Evolutionary conservation across 2,888 invertebrate species (phyloP).

Genomic region (Prionchulus punctatus): DNA sequence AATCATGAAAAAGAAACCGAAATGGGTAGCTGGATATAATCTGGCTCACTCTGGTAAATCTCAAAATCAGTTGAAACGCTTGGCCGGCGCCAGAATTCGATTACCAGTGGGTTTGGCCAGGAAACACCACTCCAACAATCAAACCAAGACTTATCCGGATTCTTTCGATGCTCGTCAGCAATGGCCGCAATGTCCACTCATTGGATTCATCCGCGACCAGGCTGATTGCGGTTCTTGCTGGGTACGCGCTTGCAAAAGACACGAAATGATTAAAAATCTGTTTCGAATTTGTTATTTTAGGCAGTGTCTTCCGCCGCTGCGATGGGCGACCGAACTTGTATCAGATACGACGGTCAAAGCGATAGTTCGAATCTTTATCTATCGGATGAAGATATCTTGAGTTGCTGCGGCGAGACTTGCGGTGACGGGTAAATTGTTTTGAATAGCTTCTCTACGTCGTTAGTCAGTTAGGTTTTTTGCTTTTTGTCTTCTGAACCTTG

Average conservation of each 20-base stretch:
- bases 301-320: background rate
- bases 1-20: too few relatives aligned
- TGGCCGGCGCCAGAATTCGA: too few relatives aligned
- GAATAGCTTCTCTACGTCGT: background rate
- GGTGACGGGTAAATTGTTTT: background rate
- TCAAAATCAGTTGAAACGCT: too few relatives aligned
- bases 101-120: too few relatives aligned
- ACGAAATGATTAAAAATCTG: too few relatives aligned
- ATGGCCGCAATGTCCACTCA: background rate
- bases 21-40: too few relatives aligned
- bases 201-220: background rate
- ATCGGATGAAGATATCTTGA: background rate
- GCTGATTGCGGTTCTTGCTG: background rate
- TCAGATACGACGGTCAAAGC: background rate
- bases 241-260: slow-evolving; percentile 32
- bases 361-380: background rate
- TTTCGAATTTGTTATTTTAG: too few relatives aligned
- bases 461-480: background rate
- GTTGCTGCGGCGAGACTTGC: background rate
- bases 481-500: background rate
- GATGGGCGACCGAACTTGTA: background rate
- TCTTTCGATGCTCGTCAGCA: background rate
- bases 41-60: too few relatives aligned
- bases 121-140: too few relatives aligned
- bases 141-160: too few relatives aligned